Conservation (phyloP, 2,888 invertebrate species). For the Serripes groenlandicus region DNA sequence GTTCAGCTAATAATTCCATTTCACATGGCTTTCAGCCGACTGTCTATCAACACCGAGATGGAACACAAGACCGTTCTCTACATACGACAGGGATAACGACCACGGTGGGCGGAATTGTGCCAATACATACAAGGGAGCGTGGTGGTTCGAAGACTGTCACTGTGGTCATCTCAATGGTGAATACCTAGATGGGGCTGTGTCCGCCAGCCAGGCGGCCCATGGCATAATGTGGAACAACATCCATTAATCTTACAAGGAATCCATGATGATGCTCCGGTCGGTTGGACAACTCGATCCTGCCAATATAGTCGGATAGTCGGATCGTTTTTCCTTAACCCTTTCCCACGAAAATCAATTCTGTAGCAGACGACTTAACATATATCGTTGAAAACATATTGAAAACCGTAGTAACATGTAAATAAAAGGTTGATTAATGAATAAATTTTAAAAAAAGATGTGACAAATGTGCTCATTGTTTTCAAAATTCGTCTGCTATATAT, state of each 20-base stretch:
- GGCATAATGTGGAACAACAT: background rate
- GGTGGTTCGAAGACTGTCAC: slow-evolving; percentile 16
- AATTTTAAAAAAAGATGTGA: too few relatives aligned
- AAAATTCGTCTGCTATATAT: too few relatives aligned
- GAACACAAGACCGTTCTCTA: background rate
- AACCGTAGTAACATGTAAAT: too few relatives aligned
- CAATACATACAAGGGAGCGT: background rate
- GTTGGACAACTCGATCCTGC: too few relatives aligned
- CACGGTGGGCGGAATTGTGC: background rate
- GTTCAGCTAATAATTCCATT: too few relatives aligned
- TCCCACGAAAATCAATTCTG: too few relatives aligned
- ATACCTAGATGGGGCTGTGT: background rate
- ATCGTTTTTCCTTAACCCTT: too few relatives aligned
- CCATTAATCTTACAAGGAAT: background rate
- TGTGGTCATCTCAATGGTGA: slow-evolving; percentile 15
- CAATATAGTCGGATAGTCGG: too few relatives aligned
- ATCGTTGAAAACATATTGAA: too few relatives aligned
- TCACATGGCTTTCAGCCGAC: background rate
- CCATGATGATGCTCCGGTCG: slow-evolving; percentile 16
- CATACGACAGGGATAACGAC: slow-evolving; percentile 21
- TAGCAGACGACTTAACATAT: too few relatives aligned
- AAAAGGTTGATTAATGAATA: too few relatives aligned
- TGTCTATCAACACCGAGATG: background rate
- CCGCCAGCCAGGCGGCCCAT: background rate
- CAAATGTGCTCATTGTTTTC: too few relatives aligned